Evolutionary conservation across 2,888 invertebrate species (phyloP).

Genomic region (Noctua comes): DNA sequence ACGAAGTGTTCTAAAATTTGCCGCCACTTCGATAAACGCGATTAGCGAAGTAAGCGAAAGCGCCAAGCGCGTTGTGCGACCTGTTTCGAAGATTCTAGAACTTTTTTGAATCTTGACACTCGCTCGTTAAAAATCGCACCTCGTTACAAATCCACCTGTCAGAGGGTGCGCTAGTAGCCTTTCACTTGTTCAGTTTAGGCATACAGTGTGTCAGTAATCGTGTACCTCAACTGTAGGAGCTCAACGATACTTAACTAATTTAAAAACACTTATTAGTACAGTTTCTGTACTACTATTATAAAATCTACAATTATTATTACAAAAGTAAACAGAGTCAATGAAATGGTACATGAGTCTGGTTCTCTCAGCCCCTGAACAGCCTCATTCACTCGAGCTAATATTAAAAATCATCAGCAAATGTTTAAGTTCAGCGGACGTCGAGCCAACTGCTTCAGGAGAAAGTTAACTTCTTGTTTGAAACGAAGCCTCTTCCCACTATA

Average conservation of each 20-base stretch:
- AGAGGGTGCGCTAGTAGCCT: background rate
- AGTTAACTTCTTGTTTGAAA: constrained; percentile 23
- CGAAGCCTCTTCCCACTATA: background rate
- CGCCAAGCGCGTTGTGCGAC: too few species aligned
- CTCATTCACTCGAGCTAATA: constrained; percentile 26
- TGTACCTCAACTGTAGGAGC: background rate
- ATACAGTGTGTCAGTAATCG: background rate
- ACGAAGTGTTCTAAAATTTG: too few species aligned
- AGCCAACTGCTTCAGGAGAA: background rate
- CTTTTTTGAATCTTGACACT: background rate
- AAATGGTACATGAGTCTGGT: background rate
- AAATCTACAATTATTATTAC: background rate
- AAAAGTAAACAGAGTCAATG: background rate
- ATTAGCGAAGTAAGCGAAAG: too few species aligned
- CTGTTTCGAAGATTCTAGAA: background rate
- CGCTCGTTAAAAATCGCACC: too few species aligned
- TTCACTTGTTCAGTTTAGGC: background rate
- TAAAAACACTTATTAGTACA: background rate
- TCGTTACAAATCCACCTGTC: background rate
- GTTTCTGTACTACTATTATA: background rate
- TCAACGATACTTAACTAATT: background rate
- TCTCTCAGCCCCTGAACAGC: background rate
- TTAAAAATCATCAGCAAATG: constrained; percentile 46
- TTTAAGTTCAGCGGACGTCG: constrained; percentile 24
- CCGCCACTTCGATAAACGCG: too few species aligned